A percentile compares a stretch with the other conserved stretches of the same genome.
These are phyloP conservation scores for Bucorvus abyssinicus DNA, from an alignment of 2,797 vertebrate species.

Conservation along the genomic window DNA sequence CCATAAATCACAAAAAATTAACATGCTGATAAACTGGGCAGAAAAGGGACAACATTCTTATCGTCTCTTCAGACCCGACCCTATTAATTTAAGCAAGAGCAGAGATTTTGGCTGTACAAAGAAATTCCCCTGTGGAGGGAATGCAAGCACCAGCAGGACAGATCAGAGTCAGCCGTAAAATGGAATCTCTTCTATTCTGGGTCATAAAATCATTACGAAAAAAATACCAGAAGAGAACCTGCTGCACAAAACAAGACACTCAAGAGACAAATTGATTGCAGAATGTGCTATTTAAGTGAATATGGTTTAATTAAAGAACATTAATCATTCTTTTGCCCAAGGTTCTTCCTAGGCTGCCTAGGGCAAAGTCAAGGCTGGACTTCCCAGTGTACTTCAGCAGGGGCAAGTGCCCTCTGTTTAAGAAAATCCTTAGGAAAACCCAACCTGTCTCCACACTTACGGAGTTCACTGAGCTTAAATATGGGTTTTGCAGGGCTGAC, in stretches of 20 bases:
- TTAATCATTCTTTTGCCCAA: neutral
- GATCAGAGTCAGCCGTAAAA: constrained; percentile 19
- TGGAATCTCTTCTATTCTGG: constrained; percentile 45
- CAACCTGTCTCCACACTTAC: neutral
- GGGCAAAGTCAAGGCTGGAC: neutral
- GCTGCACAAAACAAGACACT: neutral
- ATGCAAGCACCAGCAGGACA: constrained; percentile 17
- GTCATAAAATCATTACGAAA: constrained; percentile 31
- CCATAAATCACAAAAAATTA: neutral
- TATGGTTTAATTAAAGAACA: constrained; percentile 26
- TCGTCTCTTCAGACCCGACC: neutral
- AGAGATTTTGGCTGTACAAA: constrained; percentile 15
- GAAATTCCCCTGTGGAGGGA: neutral
- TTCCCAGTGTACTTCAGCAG: neutral
- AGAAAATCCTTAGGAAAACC: neutral
- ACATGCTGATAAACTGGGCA: neutral
- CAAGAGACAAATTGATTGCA: neutral
- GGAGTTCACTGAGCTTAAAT: neutral
- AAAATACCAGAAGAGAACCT: neutral
- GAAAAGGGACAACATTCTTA: neutral
- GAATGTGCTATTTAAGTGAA: constrained; percentile 2
- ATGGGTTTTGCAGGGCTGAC: neutral
- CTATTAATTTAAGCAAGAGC: constrained; percentile 10
- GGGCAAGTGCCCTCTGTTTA: neutral
- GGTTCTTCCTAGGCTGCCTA: neutral